A percentile compares a stretch with the other conserved stretches of the same genome.
phyloP scores from a whole-genome alignment of 1,140 invertebrate genomes.

The Drosophila truncata region DNA sequence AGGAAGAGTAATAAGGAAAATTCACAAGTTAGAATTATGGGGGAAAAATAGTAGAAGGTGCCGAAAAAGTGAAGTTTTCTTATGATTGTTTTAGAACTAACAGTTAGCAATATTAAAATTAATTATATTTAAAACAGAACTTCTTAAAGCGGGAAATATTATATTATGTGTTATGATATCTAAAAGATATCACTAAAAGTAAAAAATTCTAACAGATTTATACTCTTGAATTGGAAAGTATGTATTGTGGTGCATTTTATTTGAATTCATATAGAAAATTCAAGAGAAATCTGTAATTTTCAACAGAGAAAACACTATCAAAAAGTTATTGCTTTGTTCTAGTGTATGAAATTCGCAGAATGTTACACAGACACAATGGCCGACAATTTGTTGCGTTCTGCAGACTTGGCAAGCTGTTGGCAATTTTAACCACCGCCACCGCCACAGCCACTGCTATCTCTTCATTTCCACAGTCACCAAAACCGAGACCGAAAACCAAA shows the following conservation, averaged over 20 bases:
- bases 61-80: no score
- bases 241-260: no score
- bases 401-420: slow-evolving; percentile 66
- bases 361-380: slow-evolving; percentile 44
- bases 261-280: background rate
- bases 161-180: no score
- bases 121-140: no score
- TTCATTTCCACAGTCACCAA: slow-evolving; percentile 59
- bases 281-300: background rate
- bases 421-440: slow-evolving; percentile 71
- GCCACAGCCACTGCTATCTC: slow-evolving; percentile 52
- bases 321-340: slow-evolving; percentile 24
- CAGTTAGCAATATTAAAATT: no score
- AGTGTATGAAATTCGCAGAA: slow-evolving; percentile 28
- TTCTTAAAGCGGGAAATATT: no score
- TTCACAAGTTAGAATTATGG: background rate
- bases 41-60: no score
- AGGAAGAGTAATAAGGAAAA: background rate
- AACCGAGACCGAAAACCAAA: slow-evolving; percentile 40
- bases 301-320: background rate
- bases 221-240: no score
- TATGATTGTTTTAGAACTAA: no score
- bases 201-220: no score
- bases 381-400: slow-evolving; percentile 66
- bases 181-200: no score